Evolutionary conservation across 2,797 vertebrate genomes (phyloP), one percentile per base, ranked within the genome.

Genomic region (Amblyopsis hoosieri): DNA sequence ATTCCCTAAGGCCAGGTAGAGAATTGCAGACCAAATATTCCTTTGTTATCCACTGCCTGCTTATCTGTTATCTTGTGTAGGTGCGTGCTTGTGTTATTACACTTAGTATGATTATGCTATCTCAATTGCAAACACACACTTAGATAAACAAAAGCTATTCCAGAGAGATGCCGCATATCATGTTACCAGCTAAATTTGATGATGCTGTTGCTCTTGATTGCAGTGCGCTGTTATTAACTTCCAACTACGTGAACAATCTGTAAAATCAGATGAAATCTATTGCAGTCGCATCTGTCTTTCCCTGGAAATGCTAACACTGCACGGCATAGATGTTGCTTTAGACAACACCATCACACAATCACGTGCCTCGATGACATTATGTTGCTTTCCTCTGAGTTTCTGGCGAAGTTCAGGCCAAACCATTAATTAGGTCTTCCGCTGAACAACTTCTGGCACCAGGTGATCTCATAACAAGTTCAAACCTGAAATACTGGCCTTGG

Each of bases 131-230:
- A 8, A 15, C 29, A 47, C 4, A 53, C 2, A 57, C 7, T 55
- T 53, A 68, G 29, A 69, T 55, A 62, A 8, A 69, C 11, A 48
- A 11, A 37, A 60, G 55, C 60, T 54, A 47, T 68, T 64, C 57
- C 10, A 54, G 0, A 0, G 13, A 47, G 0, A 17, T 23, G 23
- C 37, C 8, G 7, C 37, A 9, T 42, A 12, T 17, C 49, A 42
- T 31, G 53, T 11, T 6, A 4, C 2, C 11, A 10, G 5, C 53
- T 23, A 31, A 15, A 14, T 45, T 66, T 72, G 29, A 53, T 72
- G 33, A 53, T 49, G 3, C 2, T 17, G 7, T 3, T 9, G 15
- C n/a, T 1, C 37, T 8, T 42, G 64, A 71, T 47, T n/a, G 45
- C 42, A 51, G 0, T 0, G 2, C 49, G 31, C 61, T 60, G 53